Base-by-base conservation (phyloP, 2,888 invertebrate species). In the Tortrix viridana region DNA sequence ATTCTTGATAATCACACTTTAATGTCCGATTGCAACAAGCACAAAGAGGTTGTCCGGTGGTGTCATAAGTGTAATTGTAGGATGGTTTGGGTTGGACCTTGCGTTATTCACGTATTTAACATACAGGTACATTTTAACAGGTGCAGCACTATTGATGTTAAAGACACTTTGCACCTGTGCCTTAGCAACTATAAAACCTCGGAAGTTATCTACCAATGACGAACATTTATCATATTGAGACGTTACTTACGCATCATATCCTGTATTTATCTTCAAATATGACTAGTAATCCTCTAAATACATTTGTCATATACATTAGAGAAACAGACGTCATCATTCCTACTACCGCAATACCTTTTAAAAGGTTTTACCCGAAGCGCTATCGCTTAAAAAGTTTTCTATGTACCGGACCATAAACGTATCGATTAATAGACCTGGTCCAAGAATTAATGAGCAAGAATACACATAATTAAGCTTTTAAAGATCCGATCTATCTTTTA, bases 391-490 rank as follows among this genome's bases (percentile, higher is more conserved):
- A 75, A 82, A 82, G 76, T 82, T 83, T 82, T 74, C 57, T 79
- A 80, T 73, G 74, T 75, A 70, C 61, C 49, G 32, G 61, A 67
- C 77, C 77, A 71, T 71, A 74, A 80, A 77, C 69, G 75, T 79
- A 80, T 78, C 84, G 81, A 85, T 86, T 86, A 85, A 82, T 77
- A 63, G 75, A 84, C 85, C 85, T 86, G 80, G 84, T 84, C 74
- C 73, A 82, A 75, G 74, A 77, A 77, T 85, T 85, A 87, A 91
- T 89, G 87, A 82, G 73, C 80, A 76, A 79, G 71, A 79, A 88
- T 88, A 88, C 88, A 89, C 86, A 88, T 88, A 88, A 89, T 89
- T 87, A 88, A 87, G 84, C 84, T 86, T 84, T 86, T 82, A 88
- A 88, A 87, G 84, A 69, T 81, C 85, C 88, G 88, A 85, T 85